A percentile compares a stretch with the other conserved stretches of the same genome.
Conservation (phyloP, 2,113 vertebrate genomes). For the Rafetus swinhoei region DNA sequence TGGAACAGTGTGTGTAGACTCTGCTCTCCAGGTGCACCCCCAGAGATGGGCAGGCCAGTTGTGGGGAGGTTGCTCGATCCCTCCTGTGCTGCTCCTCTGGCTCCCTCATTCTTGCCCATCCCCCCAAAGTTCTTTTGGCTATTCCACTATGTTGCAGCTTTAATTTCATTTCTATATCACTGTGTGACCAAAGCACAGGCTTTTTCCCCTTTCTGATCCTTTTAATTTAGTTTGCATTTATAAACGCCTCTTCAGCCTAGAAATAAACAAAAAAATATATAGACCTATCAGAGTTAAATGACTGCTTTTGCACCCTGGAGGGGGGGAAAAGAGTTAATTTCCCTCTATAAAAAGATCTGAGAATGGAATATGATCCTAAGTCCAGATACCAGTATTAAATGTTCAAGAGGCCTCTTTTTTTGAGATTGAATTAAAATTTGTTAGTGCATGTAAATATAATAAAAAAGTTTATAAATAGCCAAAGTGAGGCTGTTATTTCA, state of each 20-base stretch:
- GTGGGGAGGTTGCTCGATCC: too few species aligned
- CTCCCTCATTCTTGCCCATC: too few species aligned
- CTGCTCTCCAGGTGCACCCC: too few species aligned
- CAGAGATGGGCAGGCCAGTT: too few species aligned
- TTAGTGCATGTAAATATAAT: constrained; percentile 50
- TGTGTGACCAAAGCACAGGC: background rate
- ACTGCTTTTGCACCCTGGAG: background rate
- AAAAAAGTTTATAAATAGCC: constrained; percentile 13
- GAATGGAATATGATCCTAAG: constrained; percentile 10
- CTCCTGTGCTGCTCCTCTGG: too few species aligned
- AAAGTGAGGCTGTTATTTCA: constrained; percentile 59
- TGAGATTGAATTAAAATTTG: constrained; percentile 39
- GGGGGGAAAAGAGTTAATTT: background rate
- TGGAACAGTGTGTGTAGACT: too few species aligned
- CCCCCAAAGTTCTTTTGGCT: too few species aligned
- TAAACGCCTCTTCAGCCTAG: background rate
- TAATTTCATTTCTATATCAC: background rate
- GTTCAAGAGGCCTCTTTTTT: constrained; percentile 28
- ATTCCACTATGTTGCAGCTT: background rate
- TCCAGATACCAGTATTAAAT: constrained; percentile 6
- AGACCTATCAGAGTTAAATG: background rate
- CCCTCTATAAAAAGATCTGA: background rate
- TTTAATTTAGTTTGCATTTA: background rate
- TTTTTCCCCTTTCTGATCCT: background rate
- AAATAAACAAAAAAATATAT: background rate